Base-by-base conservation (phyloP, 1,140 invertebrate genomes). In the Drosophila fuyamai region DNA sequence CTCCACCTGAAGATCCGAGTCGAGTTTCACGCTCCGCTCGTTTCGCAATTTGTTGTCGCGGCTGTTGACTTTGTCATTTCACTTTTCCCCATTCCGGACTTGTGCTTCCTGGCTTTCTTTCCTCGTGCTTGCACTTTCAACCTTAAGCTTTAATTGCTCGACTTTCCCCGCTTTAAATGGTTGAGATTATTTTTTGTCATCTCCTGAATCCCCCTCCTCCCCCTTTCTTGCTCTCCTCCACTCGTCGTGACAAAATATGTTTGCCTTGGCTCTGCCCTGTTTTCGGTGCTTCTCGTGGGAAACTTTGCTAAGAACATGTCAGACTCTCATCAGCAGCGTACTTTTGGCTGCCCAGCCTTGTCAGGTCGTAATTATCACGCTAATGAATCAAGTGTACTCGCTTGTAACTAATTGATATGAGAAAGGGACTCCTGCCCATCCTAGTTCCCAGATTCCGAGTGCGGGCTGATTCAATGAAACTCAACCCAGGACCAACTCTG, bases 331-430 rank as follows among this genome's bases (percentile, higher is more conserved):
- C 65, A 61, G 29, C 46, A 41, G 18, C 54, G 56, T 65, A 46
- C 58, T 78, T 54, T 58, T 59, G 62, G 29, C 62, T 35, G 66
- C 54, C 57, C n/a, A 29, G 38, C 18, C 62, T 56, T 41, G 55
- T 56, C 84, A 80, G 83, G 67, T 74, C 66, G 61, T 89, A 89
- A 88, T 88, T 88, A 88, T 88, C 84, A 78, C 84, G 80, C 84
- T 89, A 84, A 88, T 88, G 84, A 84, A 88, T 88, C 84, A 89
- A 88, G 80, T 84, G 85, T 67, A 89, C 66, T 88, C 84, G 80
- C 77, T 84, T 62, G 84, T 89, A 75, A 88, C 84, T 89, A 88
- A 88, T 88, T 89, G 77, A 88, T 84, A 84, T 88, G 84, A 78
- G 85, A 88, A 89, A 89, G 77, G 71, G 72, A 74, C 79, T 68